These are phyloP conservation scores for Thripadectes ignobilis DNA, from an alignment of 2,797 vertebrate species.

Conservation along the genomic window DNA sequence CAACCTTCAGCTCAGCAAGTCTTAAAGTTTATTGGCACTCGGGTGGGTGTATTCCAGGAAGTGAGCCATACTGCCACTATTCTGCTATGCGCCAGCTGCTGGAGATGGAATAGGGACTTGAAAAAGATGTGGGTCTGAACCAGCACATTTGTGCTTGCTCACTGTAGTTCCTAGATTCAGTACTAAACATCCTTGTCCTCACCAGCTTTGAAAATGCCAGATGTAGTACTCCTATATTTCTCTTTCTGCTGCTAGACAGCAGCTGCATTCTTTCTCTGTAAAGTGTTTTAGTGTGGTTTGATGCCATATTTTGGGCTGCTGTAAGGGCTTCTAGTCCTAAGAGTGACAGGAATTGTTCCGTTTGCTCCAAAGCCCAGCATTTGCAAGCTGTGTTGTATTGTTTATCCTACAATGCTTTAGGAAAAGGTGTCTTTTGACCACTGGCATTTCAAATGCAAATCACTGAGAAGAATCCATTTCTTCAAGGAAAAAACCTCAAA, in stretches of 20 bases:
- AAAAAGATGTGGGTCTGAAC: not conserved
- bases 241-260: not conserved
- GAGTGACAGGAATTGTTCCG: not conserved
- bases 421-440: not conserved
- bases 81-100: not conserved
- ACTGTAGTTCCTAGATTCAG: not conserved
- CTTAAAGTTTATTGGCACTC: not conserved
- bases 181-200: not conserved
- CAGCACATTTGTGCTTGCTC: fast-evolving
- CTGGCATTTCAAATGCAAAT: not conserved
- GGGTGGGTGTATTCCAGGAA: not conserved
- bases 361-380: not conserved
- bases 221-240: not conserved
- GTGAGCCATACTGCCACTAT: not conserved
- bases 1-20: not conserved
- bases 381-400: not conserved
- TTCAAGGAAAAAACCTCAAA: not conserved
- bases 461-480: not conserved
- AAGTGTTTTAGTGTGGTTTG: not conserved
- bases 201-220: not conserved
- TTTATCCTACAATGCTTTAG: not conserved
- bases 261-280: not conserved
- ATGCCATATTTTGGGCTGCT: not conserved
- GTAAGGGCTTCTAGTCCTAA: not conserved
- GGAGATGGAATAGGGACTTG: not conserved